Evolutionary conservation across 2,888 invertebrate species (phyloP).

Genomic region (Dioctria rufipes): DNA sequence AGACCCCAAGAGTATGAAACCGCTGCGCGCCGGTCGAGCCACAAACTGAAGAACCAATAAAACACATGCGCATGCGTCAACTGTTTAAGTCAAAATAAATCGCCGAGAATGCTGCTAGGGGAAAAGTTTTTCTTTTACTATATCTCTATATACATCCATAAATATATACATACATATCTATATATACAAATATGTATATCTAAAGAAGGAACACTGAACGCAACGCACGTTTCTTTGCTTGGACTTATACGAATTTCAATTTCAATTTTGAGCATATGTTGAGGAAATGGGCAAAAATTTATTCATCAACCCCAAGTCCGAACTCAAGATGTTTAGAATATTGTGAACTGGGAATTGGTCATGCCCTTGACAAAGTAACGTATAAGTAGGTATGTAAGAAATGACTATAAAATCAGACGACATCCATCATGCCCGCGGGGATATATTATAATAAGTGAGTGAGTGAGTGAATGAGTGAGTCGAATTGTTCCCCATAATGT

Average conservation of each 20-base stretch:
- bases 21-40: background rate
- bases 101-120: constrained; percentile 5
- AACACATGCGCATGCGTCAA: constrained; percentile 44
- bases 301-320: constrained; percentile 42
- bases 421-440: too few relatives aligned
- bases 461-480: too few relatives aligned
- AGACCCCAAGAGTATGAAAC: too few relatives aligned
- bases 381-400: too few relatives aligned
- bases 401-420: too few relatives aligned
- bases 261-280: constrained; percentile 15
- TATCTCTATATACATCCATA: too few relatives aligned
- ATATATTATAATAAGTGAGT: too few relatives aligned
- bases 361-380: too few relatives aligned
- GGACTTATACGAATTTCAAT: constrained; percentile 19
- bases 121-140: background rate
- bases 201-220: constrained; percentile 17
- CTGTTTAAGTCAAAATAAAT: constrained; percentile 47
- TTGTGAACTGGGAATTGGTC: too few relatives aligned
- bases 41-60: constrained; percentile 29
- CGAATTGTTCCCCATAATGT: too few relatives aligned
- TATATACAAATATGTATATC: background rate
- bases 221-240: background rate
- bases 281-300: constrained; percentile 38
- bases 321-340: constrained; percentile 11
- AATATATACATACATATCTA: too few relatives aligned